Base-by-base conservation (phyloP, 2,113 vertebrate species). In the Eubucco bourcierii region DNA sequence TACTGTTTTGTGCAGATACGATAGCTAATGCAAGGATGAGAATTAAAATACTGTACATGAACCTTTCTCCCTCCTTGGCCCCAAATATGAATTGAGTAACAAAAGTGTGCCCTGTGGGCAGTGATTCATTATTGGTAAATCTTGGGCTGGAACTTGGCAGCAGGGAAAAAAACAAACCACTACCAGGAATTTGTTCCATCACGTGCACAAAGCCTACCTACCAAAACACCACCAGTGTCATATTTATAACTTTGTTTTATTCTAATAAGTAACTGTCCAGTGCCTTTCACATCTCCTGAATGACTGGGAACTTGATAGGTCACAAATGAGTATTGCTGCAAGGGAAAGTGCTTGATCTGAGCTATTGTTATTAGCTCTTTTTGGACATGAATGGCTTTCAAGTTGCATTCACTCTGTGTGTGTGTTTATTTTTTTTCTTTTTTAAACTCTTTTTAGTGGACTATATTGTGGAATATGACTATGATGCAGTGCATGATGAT, bases 381-480 rank as follows among this genome's bases (percentile, higher is more conserved):
- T 24, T 50, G 25, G 81, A 31, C 10, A 1, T 44, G 12, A 5
- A 1, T 58, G 56, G 12, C 19, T 90, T 84, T 82, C 47, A 74
- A 28, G 19, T 72, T 88, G 20, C 24, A 78, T 71, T 95, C 60
- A 79, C 33, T 59, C 25, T 91, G 53, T 3, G 44, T 0, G 18
- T 31, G 55, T 12, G 33, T 7, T 37, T 16, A 9, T 58, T 33
- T 37, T 12, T 90, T 53, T 3, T 70, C 29, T 55, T 75, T 52
- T 25, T 52, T 52, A 6, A 52, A 52, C 50, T 52, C 47, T 50
- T 94, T 95, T 80, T 93, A 98, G 98, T 98, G 97, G 99, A 99
- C 97, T 99, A 99, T 89, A 97, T 99, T 41, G 99, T 99, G 98
- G 99, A 99, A 96, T 99, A 97, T 95, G 98, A 99, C 66, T 99